phyloP scores from a whole-genome alignment of 2,888 invertebrate species.

The Bedellia somnulentella region DNA sequence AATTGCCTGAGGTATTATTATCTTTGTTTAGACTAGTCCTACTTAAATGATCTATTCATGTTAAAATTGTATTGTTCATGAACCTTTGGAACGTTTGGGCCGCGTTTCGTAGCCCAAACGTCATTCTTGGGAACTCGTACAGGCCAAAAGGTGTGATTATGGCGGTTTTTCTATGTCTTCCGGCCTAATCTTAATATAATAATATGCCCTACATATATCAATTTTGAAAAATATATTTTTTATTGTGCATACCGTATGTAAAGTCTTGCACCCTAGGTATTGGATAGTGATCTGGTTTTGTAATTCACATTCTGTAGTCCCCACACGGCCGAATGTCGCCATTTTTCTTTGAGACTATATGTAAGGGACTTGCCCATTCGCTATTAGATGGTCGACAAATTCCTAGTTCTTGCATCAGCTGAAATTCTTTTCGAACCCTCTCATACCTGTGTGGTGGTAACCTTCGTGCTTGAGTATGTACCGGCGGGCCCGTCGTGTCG shows the following conservation, averaged over 20 bases:
- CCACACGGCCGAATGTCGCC: constrained; percentile 17
- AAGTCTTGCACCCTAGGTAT: constrained; percentile 19
- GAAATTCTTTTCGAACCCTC: constrained; percentile 19
- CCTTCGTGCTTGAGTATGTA: constrained; percentile 17
- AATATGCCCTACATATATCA: no score
- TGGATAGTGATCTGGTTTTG: constrained; percentile 19
- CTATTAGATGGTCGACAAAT: constrained; percentile 29
- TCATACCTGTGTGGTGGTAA: constrained; percentile 18
- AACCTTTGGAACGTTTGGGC: constrained; percentile 18
- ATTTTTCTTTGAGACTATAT: constrained; percentile 12
- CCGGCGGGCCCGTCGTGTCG: constrained; percentile 20
- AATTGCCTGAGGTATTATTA: no score
- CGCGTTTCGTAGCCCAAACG: constrained; percentile 19
- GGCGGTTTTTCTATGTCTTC: constrained; percentile 25
- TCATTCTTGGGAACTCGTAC: constrained; percentile 18
- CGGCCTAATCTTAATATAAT: constrained; percentile 19
- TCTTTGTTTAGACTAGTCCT: no score
- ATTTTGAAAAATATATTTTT: no score
- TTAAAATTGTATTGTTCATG: no score
- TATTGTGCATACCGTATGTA: constrained; percentile 8
- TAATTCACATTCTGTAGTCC: constrained; percentile 22
- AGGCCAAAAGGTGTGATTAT: constrained; percentile 20
- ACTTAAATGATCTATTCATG: no score
- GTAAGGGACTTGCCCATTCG: constrained; percentile 24
- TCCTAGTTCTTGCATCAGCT: constrained; percentile 19